Evolutionary conservation across 2,888 invertebrate genomes (phyloP).

Genomic region (Hipparchia sbordonii): DNA sequence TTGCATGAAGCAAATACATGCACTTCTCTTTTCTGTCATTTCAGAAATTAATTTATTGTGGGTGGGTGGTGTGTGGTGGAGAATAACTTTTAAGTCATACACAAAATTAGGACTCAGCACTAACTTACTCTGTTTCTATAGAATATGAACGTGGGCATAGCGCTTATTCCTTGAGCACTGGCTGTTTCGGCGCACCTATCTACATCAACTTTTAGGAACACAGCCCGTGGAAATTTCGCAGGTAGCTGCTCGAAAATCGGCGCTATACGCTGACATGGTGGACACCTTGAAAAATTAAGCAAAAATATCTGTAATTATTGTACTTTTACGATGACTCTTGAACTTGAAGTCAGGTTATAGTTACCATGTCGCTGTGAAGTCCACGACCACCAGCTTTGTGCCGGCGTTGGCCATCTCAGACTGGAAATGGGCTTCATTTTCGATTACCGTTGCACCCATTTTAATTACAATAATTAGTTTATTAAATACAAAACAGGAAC

Average conservation of each 20-base stretch:
- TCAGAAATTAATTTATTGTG: too few species aligned
- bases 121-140: constrained; percentile 90
- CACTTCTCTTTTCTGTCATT: too few species aligned
- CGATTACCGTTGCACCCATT: constrained; percentile 86
- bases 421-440: constrained; percentile 92
- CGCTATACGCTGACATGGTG: constrained; percentile 97
- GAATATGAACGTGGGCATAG: constrained; percentile 99
- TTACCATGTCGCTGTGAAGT: constrained; percentile 97
- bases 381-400: constrained; percentile 94
- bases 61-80: too few species aligned
- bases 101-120: neutral
- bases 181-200: constrained; percentile 96
- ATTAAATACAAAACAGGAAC: constrained; percentile 39
- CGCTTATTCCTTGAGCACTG: constrained; percentile 92
- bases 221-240: constrained; percentile 92
- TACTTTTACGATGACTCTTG: constrained; percentile 61
- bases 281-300: constrained; percentile 88
- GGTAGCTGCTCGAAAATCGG: constrained; percentile 96
- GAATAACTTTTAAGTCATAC: neutral
- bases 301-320: neutral
- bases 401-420: constrained; percentile 92
- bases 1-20: too few species aligned
- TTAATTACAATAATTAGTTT: constrained; percentile 14
- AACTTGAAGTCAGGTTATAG: constrained; percentile 58
- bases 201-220: constrained; percentile 97